Conservation (phyloP, 2,797 vertebrate species). For the Molothrus aeneus region DNA sequence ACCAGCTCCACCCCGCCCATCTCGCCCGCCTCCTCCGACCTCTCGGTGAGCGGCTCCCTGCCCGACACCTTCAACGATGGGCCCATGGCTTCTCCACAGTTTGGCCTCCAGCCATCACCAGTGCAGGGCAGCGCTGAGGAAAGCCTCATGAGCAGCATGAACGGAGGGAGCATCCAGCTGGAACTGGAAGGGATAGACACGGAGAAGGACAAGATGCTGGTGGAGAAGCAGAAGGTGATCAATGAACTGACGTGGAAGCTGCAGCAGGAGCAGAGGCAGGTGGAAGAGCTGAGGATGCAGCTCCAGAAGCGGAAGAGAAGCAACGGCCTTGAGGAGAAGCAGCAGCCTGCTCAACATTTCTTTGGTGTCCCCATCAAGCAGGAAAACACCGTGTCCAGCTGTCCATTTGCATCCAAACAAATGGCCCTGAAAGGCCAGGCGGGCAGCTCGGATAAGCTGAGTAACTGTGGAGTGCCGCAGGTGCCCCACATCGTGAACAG, state of each 20-base stretch:
- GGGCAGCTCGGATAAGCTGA: conserved; percentile 77
- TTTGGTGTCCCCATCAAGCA: conserved; percentile 89
- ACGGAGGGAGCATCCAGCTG: conserved; percentile 70
- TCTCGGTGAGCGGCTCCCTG: conserved; percentile 90
- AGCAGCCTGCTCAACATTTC: conserved; percentile 80
- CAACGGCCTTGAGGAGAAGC: conserved; percentile 81
- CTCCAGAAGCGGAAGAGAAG: conserved; percentile 90
- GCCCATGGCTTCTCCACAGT: conserved; percentile 89
- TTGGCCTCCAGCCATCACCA: conserved; percentile 86
- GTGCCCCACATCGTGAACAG: conserved; percentile 73
- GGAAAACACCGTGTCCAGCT: conserved; percentile 87
- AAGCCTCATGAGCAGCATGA: conserved; percentile 78
- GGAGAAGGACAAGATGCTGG: conserved; percentile 98
- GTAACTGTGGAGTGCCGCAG: conserved; percentile 73
- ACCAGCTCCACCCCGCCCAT: conserved; percentile 94
- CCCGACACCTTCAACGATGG: conserved; percentile 93
- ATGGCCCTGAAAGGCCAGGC: conserved; percentile 74
- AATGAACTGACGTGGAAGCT: conserved; percentile 97
- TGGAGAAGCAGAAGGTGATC: conserved; percentile 98
- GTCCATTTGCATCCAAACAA: conserved; percentile 88
- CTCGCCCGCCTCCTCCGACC: conserved; percentile 93
- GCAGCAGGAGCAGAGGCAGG: conserved; percentile 95
- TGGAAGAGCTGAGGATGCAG: conserved; percentile 94
- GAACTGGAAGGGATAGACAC: conserved; percentile 86
- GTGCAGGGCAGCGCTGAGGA: conserved; percentile 83